These are phyloP conservation scores for Sebastes vulpes DNA, from an alignment of 2,797 vertebrate species.

Conservation along the genomic window DNA sequence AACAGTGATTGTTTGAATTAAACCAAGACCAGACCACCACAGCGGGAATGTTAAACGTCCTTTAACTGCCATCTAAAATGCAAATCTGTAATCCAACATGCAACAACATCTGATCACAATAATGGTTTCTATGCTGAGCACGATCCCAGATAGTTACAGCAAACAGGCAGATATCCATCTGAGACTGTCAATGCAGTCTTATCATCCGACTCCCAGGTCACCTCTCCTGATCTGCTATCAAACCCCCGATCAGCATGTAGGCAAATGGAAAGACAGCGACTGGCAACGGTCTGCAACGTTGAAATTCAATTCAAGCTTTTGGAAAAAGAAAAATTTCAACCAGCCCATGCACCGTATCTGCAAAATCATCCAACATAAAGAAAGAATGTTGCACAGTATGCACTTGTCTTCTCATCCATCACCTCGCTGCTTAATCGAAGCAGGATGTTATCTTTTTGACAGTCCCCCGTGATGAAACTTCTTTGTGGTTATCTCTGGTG, in stretches of 20 bases:
- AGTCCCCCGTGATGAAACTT: slow-evolving; percentile 22
- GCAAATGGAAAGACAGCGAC: slow-evolving; percentile 21
- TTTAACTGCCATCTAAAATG: slow-evolving; percentile 23
- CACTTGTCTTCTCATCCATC: slow-evolving; percentile 41
- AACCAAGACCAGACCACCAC: not conserved
- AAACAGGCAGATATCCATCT: slow-evolving; percentile 67
- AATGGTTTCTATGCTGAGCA: slow-evolving; percentile 53
- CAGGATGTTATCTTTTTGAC: slow-evolving; percentile 56
- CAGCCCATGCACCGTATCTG: slow-evolving; percentile 11
- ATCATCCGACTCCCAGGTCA: slow-evolving; percentile 68
- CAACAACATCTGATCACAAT: slow-evolving; percentile 1
- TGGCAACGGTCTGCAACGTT: not conserved
- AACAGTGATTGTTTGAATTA: not conserved
- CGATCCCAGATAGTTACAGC: slow-evolving; percentile 47
- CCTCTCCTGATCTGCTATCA: slow-evolving; percentile 61
- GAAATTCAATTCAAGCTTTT: slow-evolving; percentile 8
- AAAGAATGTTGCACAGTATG: slow-evolving; percentile 32
- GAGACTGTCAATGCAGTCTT: slow-evolving; percentile 55
- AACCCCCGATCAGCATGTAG: slow-evolving; percentile 43
- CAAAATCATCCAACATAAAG: slow-evolving; percentile 20
- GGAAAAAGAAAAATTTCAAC: not conserved
- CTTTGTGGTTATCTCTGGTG: slow-evolving; percentile 18
- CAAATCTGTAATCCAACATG: slow-evolving; percentile 24
- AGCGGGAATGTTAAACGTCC: slow-evolving; percentile 11
- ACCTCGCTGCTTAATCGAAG: slow-evolving; percentile 49